Evolutionary conservation across 2,113 vertebrate genomes (phyloP).

Genomic region (Todiramphus saurophagus): DNA sequence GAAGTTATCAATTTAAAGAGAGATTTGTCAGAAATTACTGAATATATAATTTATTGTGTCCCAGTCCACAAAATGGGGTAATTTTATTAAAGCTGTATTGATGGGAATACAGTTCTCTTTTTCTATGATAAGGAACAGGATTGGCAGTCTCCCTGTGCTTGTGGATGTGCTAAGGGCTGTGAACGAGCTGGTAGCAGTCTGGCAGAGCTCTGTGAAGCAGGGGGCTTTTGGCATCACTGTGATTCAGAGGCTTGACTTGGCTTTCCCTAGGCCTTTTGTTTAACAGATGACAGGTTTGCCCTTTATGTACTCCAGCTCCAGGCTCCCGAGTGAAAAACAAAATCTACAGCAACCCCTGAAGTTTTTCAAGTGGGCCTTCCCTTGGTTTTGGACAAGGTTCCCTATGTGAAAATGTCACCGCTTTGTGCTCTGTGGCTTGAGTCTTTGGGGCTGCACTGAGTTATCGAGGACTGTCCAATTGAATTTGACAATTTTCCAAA

Average conservation of each 20-base stretch:
- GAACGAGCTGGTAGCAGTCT: neutral
- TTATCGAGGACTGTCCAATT: neutral
- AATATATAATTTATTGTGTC: neutral
- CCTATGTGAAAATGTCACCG: neutral
- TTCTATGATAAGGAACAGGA: neutral
- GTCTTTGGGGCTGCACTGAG: neutral
- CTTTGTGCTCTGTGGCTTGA: neutral
- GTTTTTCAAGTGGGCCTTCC: neutral
- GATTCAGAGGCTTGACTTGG: neutral
- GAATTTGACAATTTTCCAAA: neutral
- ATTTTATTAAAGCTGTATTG: neutral
- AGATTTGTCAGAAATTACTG: neutral
- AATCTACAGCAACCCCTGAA: neutral
- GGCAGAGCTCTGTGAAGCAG: neutral
- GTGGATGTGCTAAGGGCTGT: neutral
- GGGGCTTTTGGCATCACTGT: neutral
- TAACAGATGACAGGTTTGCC: constrained; percentile 3
- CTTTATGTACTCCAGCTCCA: neutral
- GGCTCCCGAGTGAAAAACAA: neutral
- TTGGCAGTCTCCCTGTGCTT: neutral
- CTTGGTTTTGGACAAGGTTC: neutral
- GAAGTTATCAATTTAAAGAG: neutral
- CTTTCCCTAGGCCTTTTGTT: neutral
- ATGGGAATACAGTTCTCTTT: too few relatives aligned
- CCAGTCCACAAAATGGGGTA: neutral